Evolutionary conservation across 2,797 vertebrate genomes (phyloP), one percentile per base, ranked within the genome.

Genomic region (Rallus crepitans): DNA sequence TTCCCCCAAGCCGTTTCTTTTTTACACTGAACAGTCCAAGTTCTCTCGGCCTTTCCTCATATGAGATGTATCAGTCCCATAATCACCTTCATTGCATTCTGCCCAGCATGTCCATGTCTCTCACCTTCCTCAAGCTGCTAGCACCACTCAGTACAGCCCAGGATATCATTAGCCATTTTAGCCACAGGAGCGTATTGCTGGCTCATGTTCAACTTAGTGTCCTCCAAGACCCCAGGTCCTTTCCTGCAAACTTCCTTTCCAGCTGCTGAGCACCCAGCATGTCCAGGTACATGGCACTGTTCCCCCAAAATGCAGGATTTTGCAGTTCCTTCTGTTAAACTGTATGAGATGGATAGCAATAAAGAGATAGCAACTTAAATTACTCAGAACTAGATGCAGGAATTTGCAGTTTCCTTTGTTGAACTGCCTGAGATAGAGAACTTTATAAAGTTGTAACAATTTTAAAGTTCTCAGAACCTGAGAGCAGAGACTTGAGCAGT

Each of bases 141-240:
- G n/a, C 35, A 45, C 12, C 18, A 40, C 30, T 37, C 25, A 69
- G 5, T 35, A 68, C 20, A 52, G 39, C 56, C 19, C 39, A 66
- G 78, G 19, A 42, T 39, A 59, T 56, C 1, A 0, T 33, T 37
- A 69, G 42, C 45, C 7, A 30, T 70, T 70, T 53, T 70, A 64
- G 50, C 57, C 2, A 2, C 48, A 37, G n/a, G 35, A 35, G 28
- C 40, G 13, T 0, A 0, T 69, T 82, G 39, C 39, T 65, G 39
- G n/a, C 33, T 71, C 9, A 3, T 52, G n/a, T 72, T 83, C 35
- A 33, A 10, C 27, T 68, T 63, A 16, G 24, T 47, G 53, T 35
- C 42, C 35, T 23, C 28, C 40, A 83, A 48, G 14, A 42, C 8
- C 40, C 39, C 55, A 63, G 27, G 23, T 79, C 30, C 42, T 73